Conservation (phyloP, 1,140 invertebrate species). For the Leptinotarsa undecemlineata region DNA sequence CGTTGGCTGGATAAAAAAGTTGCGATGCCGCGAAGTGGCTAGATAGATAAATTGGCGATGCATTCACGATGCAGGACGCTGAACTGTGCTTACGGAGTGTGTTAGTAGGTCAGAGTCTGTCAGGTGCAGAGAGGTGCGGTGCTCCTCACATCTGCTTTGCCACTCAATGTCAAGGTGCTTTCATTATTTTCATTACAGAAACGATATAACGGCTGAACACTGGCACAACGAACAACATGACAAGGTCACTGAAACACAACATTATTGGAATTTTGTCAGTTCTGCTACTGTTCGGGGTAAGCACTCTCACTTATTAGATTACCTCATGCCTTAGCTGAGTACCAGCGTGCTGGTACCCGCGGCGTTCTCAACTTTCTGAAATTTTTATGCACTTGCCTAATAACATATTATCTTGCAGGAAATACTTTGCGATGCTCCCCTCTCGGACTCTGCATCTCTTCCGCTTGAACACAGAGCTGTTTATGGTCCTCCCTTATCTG, state of each 20-base stretch:
- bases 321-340: neutral
- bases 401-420: constrained; percentile 59
- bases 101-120: constrained; percentile 53
- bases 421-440: constrained; percentile 72
- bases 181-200: constrained; percentile 48
- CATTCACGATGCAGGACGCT: constrained; percentile 36
- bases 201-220: constrained; percentile 40
- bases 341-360: constrained; percentile 19
- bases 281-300: constrained; percentile 44
- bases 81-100: constrained; percentile 50
- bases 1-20: constrained; percentile 7
- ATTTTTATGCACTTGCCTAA: constrained; percentile 11
- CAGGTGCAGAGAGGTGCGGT: constrained; percentile 40
- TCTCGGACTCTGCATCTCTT: constrained; percentile 75
- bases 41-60: constrained; percentile 2
- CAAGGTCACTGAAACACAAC: constrained; percentile 42
- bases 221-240: constrained; percentile 46
- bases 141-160: constrained; percentile 19
- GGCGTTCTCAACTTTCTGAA: neutral
- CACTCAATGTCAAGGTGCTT: constrained; percentile 40
- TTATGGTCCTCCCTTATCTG: constrained; percentile 71
- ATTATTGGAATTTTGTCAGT: constrained; percentile 41
- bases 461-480: constrained; percentile 77
- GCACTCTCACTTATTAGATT: constrained; percentile 23
- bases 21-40: neutral